Evolutionary conservation across 2,113 vertebrate species (phyloP).

Genomic region (Spea bombifrons): DNA sequence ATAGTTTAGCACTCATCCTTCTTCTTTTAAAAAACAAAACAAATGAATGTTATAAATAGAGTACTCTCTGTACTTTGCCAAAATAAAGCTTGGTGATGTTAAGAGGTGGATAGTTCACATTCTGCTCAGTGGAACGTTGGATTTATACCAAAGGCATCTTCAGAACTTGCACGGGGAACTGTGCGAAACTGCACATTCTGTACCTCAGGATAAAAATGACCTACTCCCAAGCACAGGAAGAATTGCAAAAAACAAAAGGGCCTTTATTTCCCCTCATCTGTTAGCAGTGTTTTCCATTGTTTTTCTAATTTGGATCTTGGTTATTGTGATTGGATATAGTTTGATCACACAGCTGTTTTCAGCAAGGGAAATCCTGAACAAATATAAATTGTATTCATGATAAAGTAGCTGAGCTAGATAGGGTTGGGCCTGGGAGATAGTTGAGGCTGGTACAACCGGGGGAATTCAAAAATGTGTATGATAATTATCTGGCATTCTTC

Average conservation of each 20-base stretch:
- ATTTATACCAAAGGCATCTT: constrained; percentile 19
- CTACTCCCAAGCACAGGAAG: constrained; percentile 28
- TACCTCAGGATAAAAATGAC: not conserved
- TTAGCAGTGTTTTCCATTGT: constrained; percentile 24
- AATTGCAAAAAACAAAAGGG: constrained; percentile 12
- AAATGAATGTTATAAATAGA: not conserved
- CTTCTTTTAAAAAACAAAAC: too few species aligned
- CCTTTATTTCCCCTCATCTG: constrained; percentile 35
- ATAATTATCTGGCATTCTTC: not conserved
- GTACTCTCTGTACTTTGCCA: not conserved
- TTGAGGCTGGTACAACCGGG: not conserved
- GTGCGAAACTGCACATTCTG: constrained; percentile 17
- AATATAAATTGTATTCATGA: not conserved
- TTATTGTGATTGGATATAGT: constrained; percentile 16
- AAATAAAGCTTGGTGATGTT: constrained; percentile 7
- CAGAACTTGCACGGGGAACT: constrained; percentile 1
- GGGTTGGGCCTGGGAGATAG: not conserved
- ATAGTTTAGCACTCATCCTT: too few species aligned
- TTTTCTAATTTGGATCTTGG: constrained; percentile 8
- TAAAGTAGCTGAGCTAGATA: not conserved
- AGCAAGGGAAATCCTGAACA: constrained; percentile 25
- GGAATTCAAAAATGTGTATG: not conserved
- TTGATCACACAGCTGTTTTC: constrained; percentile 10
- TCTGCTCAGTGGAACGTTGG: constrained; percentile 31
- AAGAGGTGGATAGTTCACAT: constrained; percentile 20